phyloP scores from a whole-genome alignment of 2,797 vertebrate genomes.

The Tiaroga cobitis region DNA sequence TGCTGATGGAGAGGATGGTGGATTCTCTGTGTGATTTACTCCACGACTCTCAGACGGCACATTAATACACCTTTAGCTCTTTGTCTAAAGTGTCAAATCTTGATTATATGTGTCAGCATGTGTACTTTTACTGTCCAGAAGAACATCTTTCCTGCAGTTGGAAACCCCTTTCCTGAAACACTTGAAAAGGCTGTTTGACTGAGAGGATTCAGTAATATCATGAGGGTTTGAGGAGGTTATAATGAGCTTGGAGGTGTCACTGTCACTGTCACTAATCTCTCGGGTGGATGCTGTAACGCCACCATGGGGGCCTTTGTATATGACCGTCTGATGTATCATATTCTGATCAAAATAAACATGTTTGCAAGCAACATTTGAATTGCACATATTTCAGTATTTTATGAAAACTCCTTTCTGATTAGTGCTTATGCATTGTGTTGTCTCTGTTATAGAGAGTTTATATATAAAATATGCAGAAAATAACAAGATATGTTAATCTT shows the following conservation, averaged over 20 bases:
- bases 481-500: not conserved
- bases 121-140: not conserved
- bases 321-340: not conserved
- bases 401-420: not conserved
- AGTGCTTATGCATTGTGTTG: not conserved
- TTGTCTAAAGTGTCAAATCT: not conserved
- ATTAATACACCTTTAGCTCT: not conserved
- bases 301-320: too few species aligned
- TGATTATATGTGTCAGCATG: not conserved
- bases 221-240: too few species aligned
- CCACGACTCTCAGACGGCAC: conserved; percentile 4
- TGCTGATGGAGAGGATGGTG: conserved; percentile 44
- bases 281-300: too few species aligned
- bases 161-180: not conserved
- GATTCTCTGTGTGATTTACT: conserved; percentile 45
- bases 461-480: not conserved
- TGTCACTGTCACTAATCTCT: not conserved
- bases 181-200: not conserved
- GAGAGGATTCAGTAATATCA: not conserved
- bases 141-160: not conserved
- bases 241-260: not conserved
- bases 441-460: not conserved
- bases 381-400: too few species aligned
- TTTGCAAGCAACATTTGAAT: too few species aligned
- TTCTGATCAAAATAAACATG: not conserved